Evolutionary conservation across 2,113 vertebrate species (phyloP), one percentile per base, ranked within the genome.

Genomic region (Gopherus evgoodei): DNA sequence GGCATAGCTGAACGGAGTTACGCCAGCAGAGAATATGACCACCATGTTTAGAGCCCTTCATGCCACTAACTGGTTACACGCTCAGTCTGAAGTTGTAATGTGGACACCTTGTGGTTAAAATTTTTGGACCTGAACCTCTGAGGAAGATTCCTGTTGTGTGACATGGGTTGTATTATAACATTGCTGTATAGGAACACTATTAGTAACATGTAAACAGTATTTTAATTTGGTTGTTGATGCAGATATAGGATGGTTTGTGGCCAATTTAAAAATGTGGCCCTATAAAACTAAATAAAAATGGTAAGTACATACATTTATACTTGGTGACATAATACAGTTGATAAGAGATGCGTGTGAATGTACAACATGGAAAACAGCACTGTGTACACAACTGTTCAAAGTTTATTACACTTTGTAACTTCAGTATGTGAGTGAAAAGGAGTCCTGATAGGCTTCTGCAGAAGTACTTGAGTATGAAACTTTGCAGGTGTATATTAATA

Each of bases 11-110:
- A 42, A 38, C 44, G 38, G 11, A 75, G 72, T 75, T 42, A 24
- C 5, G 9, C 38, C 38, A 42, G n/a, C 72, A 42, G 72, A 72
- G 38, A 25, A 24, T 42, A 42, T 44, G 13, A 56, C 38, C 24
- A 44, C 44, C 0, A 1, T 25, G 2, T 0, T 0, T 0, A 1
- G 1, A 1, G 8, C 8, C 76, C 16, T 47, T 75, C 52, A 31
- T 78, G 14, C 53, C 16, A 7, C 22, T 50, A 3, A 24, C 10
- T 17, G 84, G 6, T 27, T 85, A 9, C n/a, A 72, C 9, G n/a
- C 17, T 38, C 24, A 47, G 83, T 90, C 53, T 79, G 8, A 1
- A 42, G 19, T 81, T n/a, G 8, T 69, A 65, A 78, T 31, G 35
- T 8, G 5, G 27, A 17, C 5, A 2, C 0, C 0, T 8, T 38